phyloP scores from a whole-genome alignment of 53 echinoderm and acorn worm genomes.

The Apostichopus leukothele region DNA sequence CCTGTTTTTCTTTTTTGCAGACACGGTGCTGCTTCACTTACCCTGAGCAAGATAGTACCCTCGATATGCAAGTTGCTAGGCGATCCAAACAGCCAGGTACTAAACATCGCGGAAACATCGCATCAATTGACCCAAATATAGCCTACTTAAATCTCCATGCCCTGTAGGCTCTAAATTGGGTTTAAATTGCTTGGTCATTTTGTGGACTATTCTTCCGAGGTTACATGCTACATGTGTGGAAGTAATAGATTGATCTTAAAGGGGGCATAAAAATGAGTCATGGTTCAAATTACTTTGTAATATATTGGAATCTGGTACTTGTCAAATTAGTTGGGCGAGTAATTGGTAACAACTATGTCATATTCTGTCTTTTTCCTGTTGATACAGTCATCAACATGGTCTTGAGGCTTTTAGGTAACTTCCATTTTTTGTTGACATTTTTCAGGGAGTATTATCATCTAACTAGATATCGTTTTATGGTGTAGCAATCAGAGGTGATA shows the following conservation, averaged over 20 bases:
- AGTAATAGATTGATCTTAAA: too few species aligned
- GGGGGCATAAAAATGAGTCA: neutral
- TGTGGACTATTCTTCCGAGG: neutral
- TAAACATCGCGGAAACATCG: neutral
- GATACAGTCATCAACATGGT: too few species aligned
- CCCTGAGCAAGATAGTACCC: conserved; percentile 86
- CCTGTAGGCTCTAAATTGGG: neutral
- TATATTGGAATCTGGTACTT: neutral
- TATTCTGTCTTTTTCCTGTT: too few species aligned
- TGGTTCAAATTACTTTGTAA: neutral
- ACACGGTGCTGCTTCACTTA: conserved; percentile 77
- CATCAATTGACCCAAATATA: conserved; percentile 33
- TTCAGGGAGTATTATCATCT: too few species aligned
- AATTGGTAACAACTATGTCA: neutral
- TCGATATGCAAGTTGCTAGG: conserved; percentile 97
- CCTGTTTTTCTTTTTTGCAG: conserved; percentile 44
- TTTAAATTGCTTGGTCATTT: neutral
- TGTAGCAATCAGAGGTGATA: too few species aligned
- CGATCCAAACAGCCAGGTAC: conserved; percentile 98
- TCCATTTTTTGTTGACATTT: too few species aligned
- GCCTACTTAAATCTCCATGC: neutral
- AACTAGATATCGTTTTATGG: too few species aligned
- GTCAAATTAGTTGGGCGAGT: neutral
- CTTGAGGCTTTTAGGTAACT: too few species aligned
- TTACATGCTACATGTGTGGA: too few species aligned